phyloP scores from a whole-genome alignment of 2,888 invertebrate genomes.

The Ectemnius cavifrons region DNA sequence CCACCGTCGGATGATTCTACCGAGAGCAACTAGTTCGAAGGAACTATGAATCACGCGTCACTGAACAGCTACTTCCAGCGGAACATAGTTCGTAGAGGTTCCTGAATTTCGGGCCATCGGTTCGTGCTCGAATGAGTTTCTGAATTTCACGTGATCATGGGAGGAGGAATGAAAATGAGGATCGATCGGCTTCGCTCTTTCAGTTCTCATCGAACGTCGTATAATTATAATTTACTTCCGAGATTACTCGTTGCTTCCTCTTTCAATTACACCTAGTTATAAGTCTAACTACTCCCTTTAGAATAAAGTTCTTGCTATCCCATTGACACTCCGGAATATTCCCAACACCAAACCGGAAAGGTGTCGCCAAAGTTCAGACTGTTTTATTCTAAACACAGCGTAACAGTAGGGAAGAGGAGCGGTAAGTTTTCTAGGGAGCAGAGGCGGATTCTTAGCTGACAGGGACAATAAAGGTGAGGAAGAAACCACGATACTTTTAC shows the following conservation, averaged over 20 bases:
- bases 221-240: slow-evolving; percentile 9
- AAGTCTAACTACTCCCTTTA: too few species aligned
- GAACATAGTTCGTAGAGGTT: slow-evolving; percentile 37
- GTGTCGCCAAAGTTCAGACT: too few species aligned
- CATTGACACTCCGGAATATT: too few species aligned
- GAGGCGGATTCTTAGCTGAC: too few species aligned
- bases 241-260: too few species aligned
- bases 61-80: slow-evolving; percentile 39
- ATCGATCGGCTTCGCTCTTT: slow-evolving; percentile 13
- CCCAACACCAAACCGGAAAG: too few species aligned
- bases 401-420: too few species aligned
- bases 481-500: slow-evolving; percentile 11
- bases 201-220: slow-evolving; percentile 14
- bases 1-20: not conserved
- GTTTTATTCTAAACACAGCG: too few species aligned
- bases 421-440: too few species aligned
- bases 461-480: too few species aligned
- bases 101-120: slow-evolving; percentile 11
- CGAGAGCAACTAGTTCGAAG: slow-evolving; percentile 33
- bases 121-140: slow-evolving; percentile 27
- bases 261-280: not conserved
- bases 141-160: slow-evolving; percentile 14
- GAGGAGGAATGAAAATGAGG: slow-evolving; percentile 12
- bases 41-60: slow-evolving; percentile 57
- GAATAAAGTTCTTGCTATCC: too few species aligned